These are phyloP conservation scores for Drosophila kohkoa DNA, from an alignment of 1,140 invertebrate species.

Conservation along the genomic window DNA sequence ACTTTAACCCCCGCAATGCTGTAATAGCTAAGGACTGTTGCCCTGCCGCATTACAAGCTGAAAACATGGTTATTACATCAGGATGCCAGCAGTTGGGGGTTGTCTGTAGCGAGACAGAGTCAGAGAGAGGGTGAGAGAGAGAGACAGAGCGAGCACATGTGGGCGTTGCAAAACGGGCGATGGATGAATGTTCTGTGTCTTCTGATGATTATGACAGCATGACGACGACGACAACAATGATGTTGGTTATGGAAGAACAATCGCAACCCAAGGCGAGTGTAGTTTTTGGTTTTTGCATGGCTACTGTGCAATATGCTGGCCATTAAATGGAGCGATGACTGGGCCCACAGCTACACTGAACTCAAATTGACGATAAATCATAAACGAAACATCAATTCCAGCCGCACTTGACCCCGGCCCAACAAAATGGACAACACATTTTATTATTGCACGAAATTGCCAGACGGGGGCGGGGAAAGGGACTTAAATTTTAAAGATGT, in stretches of 20 bases:
- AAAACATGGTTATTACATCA: slow-evolving; percentile 85
- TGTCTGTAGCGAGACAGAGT: not conserved
- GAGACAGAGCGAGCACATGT: slow-evolving; percentile 41
- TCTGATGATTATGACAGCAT: slow-evolving; percentile 84
- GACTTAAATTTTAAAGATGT: slow-evolving; percentile 43
- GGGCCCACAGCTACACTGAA: slow-evolving; percentile 28
- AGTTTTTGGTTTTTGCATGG: slow-evolving; percentile 75
- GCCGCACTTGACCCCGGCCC: slow-evolving; percentile 79
- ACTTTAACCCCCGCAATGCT: slow-evolving; percentile 66
- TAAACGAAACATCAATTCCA: slow-evolving; percentile 85
- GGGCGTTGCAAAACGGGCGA: slow-evolving; percentile 74
- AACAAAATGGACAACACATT: slow-evolving; percentile 20
- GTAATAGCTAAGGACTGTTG: slow-evolving; percentile 39
- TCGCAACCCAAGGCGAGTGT: slow-evolving; percentile 58
- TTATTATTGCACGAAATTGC: not conserved
- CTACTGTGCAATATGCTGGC: slow-evolving; percentile 75
- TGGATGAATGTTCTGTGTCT: slow-evolving; percentile 71
- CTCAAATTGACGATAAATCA: slow-evolving; percentile 85
- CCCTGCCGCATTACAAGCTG: slow-evolving; percentile 83
- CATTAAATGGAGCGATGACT: slow-evolving; percentile 68
- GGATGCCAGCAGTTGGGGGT: slow-evolving; percentile 39
- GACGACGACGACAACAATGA: slow-evolving; percentile 54
- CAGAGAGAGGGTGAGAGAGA: slow-evolving; percentile 2
- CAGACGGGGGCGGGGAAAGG: not conserved
- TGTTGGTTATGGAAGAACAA: slow-evolving; percentile 20